Percentiles rank a stretch among this genome's conserved stretches.
phyloP scores from a whole-genome alignment of 2,888 invertebrate species.

The Rotaria magnacalcarata region DNA sequence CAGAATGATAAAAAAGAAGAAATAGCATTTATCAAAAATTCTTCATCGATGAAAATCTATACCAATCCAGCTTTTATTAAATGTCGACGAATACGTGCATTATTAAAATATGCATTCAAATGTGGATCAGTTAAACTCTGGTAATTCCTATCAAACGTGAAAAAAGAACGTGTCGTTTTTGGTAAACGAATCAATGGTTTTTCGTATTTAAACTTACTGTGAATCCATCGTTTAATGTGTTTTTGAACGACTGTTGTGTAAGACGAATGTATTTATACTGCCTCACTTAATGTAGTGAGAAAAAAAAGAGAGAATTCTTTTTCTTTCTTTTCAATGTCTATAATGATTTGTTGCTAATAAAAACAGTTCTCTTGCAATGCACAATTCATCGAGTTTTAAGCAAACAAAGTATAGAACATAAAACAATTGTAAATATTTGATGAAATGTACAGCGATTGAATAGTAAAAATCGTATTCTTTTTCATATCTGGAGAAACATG shows the following conservation, averaged over 20 bases:
- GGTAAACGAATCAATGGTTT: neutral
- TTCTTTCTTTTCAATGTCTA: neutral
- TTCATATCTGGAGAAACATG: too few species aligned
- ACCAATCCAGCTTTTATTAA: neutral
- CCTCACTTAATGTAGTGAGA: neutral
- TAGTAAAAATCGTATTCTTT: too few species aligned
- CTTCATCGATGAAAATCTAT: neutral
- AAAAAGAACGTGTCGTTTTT: neutral
- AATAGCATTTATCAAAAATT: too few species aligned
- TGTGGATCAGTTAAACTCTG: neutral
- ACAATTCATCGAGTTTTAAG: neutral
- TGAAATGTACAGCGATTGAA: too few species aligned
- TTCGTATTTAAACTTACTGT: neutral
- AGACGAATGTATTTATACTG: neutral
- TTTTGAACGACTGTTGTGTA: neutral
- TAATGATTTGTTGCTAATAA: too few species aligned
- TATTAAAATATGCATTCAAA: neutral
- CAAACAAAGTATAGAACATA: neutral
- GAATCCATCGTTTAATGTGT: neutral
- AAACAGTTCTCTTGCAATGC: too few species aligned
- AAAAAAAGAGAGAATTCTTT: neutral
- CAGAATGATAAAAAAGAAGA: neutral
- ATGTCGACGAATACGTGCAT: neutral
- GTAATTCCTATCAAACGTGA: neutral
- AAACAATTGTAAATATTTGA: too few species aligned